Evolutionary conservation across 2,797 vertebrate species (phyloP).

Genomic region (Trachops cirrhosus): DNA sequence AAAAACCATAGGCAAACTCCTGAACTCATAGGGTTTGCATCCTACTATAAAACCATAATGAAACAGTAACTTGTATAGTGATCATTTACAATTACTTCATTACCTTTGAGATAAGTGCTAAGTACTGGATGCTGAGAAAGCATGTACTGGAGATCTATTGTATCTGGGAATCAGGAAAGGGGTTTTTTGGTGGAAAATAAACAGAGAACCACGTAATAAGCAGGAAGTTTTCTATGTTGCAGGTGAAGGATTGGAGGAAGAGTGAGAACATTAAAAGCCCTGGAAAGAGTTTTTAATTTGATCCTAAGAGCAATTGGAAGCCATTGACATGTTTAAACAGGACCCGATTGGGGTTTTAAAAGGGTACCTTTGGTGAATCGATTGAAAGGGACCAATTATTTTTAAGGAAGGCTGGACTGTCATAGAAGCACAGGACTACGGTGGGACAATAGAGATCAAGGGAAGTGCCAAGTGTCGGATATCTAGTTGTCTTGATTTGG

Average conservation of each 20-base stretch:
- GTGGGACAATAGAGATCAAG: no score
- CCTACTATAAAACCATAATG: not conserved
- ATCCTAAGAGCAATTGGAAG: not conserved
- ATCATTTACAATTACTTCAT: not conserved
- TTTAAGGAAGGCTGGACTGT: not conserved
- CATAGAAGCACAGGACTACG: not conserved
- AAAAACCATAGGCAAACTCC: not conserved
- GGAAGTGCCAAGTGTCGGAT: not conserved
- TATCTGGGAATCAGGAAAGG: not conserved
- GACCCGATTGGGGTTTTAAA: not conserved
- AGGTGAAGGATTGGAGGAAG: no score
- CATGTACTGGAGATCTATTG: not conserved
- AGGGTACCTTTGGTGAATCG: not conserved
- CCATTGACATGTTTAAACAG: not conserved
- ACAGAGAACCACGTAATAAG: not conserved
- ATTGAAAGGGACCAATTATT: not conserved
- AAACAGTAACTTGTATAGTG: not conserved
- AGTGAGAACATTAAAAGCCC: not conserved
- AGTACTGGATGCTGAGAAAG: not conserved
- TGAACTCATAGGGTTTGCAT: not conserved
- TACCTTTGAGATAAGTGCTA: not conserved
- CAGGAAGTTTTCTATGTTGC: not conserved
- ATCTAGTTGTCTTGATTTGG: not conserved
- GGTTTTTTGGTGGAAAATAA: not conserved
- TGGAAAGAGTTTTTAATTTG: not conserved